Base-by-base conservation (phyloP, 1,140 invertebrate species). In the Mactra quadrangularis region DNA sequence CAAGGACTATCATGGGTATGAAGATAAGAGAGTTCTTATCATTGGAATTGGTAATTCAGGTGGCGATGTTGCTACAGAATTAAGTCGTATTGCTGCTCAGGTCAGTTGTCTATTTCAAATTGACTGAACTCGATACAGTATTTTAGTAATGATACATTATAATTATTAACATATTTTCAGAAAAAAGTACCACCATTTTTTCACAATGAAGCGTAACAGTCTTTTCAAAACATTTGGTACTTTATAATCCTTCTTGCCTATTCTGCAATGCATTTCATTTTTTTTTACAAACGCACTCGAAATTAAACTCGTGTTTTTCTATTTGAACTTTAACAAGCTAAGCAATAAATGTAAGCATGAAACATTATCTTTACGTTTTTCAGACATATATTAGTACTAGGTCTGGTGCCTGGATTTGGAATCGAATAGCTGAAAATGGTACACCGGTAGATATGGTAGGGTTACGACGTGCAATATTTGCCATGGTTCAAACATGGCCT, bases 351-450 rank as follows among this genome's bases (percentile, higher is more conserved):
- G 45, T 47, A 11, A 11, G 19, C 19, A 19, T 47, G 7, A 47
- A 22, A n/a, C n/a, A n/a, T n/a, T n/a, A n/a, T n/a, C n/a, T n/a
- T 19, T 4, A 53, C 19, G 17, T 79, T 6, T 70, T 86, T 17
- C 64, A 94, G 93, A 92, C 94, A 0, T 94, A 90, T 45, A 76
- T 94, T 22, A 94, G 93, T 53, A 94, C 94, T 3, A 85, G 94
- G 35, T 77, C 93, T 35, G 94, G 94, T 3, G 84, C 92, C 1
- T 94, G 94, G 94, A 84, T 94, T 13, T 89, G 92, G 22, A 93
- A 92, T 62, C 81, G 94, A 68, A 86, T 94, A 13, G 86, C 87
- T 15, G 60, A 85, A 0, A 83, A 83, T 15, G 91, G 91, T 0
- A 13, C 85, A 25, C 91, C 90, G 7, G 31, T 83, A 1, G 90